Evolutionary conservation across 2,797 vertebrate genomes (phyloP).

Genomic region (Phalloptychus januarius): DNA sequence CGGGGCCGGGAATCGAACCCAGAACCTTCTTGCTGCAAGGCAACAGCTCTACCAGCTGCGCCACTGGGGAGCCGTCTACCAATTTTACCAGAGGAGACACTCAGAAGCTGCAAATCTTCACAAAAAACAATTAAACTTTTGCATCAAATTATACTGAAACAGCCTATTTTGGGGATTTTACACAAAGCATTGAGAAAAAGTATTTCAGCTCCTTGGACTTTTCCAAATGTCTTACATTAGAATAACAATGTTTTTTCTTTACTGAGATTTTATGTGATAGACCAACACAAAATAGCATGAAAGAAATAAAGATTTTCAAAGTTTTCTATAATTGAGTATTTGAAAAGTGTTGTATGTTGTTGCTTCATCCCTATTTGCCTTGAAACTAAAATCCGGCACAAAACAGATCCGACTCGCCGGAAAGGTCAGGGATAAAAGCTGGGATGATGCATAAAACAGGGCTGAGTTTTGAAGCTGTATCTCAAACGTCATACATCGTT

Average conservation of each 20-base stretch:
- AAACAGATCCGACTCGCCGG: not conserved
- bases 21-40: too few relatives aligned
- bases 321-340: too few relatives aligned
- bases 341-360: not conserved
- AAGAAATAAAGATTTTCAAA: too few relatives aligned
- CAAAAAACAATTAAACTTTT: not conserved
- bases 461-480: not conserved
- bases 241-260: not conserved
- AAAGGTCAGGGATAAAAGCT: not conserved
- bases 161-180: not conserved
- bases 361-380: not conserved
- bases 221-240: not conserved
- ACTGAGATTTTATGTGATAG: not conserved
- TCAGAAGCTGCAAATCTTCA: not conserved
- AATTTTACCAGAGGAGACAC: not conserved
- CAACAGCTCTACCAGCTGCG: too few relatives aligned
- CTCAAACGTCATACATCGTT: not conserved
- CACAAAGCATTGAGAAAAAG: not conserved
- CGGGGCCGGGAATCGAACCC: too few relatives aligned
- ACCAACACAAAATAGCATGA: too few relatives aligned
- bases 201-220: not conserved
- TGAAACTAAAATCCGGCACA: not conserved
- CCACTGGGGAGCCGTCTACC: too few relatives aligned
- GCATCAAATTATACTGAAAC: not conserved
- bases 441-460: not conserved